Percentiles rank a stretch among this genome's conserved stretches.
Evolutionary conservation across 2,113 vertebrate species (phyloP).

Genomic region (Callopanchax toddi): DNA sequence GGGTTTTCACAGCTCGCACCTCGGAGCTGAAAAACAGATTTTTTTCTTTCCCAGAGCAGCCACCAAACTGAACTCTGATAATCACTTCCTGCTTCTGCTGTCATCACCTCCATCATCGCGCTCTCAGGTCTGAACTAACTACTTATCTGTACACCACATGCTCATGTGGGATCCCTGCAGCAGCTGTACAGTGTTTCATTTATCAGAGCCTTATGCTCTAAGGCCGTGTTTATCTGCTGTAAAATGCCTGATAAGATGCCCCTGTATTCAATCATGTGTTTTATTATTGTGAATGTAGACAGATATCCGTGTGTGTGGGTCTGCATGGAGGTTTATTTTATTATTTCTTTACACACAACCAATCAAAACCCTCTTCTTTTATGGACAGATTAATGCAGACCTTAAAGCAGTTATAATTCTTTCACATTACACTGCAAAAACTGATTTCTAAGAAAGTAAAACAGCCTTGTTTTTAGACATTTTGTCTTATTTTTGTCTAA

Average conservation of each 20-base stretch:
- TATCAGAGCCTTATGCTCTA: background rate
- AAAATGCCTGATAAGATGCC: background rate
- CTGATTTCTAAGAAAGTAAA: too few species aligned
- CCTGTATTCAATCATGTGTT: too few species aligned
- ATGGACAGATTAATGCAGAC: too few species aligned
- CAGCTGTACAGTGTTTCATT: background rate
- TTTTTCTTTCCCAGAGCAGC: background rate
- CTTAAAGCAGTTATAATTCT: too few species aligned
- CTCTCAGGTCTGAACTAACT: background rate
- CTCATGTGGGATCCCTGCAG: background rate
- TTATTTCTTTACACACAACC: too few species aligned
- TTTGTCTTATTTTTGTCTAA: too few species aligned
- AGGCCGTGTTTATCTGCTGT: background rate
- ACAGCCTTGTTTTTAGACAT: too few species aligned
- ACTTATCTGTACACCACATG: background rate
- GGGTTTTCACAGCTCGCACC: slow-evolving; percentile 8
- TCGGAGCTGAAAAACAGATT: background rate
- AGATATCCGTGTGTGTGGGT: too few species aligned
- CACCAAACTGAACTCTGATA: slow-evolving; percentile 5
- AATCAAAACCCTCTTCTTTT: too few species aligned
- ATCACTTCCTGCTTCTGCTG: slow-evolving; percentile 4
- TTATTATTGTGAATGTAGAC: too few species aligned
- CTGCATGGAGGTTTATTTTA: too few species aligned
- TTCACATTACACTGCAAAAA: too few species aligned
- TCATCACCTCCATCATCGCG: slow-evolving; percentile 2